A percentile compares a stretch with the other conserved stretches of the same genome.
Evolutionary conservation across 2,113 vertebrate genomes (phyloP).

Genomic region (Pollimyrus isidori): DNA sequence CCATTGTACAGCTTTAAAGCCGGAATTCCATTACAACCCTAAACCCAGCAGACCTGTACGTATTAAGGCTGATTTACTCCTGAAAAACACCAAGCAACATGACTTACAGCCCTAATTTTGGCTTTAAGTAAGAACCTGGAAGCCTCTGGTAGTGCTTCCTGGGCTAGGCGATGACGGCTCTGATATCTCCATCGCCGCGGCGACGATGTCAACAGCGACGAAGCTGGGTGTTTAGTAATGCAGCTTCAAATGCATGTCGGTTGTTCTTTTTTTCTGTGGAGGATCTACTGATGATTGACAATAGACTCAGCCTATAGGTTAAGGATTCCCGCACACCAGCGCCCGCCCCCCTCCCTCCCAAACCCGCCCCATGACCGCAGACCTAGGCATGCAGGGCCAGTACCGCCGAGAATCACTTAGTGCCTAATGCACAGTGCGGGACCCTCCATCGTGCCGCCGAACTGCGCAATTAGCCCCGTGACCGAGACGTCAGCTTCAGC

Average conservation of each 20-base stretch:
- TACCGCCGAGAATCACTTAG: slow-evolving; percentile 42
- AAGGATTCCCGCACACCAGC: neutral
- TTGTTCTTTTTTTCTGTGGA: neutral
- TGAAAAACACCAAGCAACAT: neutral
- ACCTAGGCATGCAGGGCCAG: neutral
- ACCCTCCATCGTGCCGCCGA: neutral
- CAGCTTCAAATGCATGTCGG: neutral
- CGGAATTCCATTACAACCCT: neutral
- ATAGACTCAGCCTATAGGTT: neutral
- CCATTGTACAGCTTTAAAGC: neutral
- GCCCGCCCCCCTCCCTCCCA: too few species aligned
- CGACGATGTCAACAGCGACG: neutral
- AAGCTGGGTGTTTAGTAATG: neutral
- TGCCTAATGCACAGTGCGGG: slow-evolving; percentile 47
- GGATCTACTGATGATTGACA: neutral
- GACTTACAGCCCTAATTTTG: neutral
- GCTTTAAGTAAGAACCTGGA: neutral
- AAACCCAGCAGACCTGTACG: neutral
- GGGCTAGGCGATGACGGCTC: neutral
- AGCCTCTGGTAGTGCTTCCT: neutral
- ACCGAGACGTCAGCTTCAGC: neutral
- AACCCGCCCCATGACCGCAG: neutral
- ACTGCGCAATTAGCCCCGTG: neutral
- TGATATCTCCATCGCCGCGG: neutral
- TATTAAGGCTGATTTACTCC: neutral